Evolutionary conservation across 2,888 invertebrate genomes (phyloP).

Genomic region (Meganola albula): DNA sequence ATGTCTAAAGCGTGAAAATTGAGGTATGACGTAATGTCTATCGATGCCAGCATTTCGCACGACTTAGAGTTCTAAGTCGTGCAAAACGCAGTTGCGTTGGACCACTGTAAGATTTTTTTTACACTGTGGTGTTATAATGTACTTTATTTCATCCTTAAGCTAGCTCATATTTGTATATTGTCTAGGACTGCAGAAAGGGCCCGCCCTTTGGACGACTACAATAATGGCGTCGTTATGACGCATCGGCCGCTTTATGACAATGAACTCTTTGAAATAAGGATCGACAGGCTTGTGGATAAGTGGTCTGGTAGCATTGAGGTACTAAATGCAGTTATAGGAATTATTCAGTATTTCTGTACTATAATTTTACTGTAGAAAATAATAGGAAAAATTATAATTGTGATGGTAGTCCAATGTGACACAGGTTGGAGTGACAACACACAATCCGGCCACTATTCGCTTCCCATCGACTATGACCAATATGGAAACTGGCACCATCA

Average conservation of each 20-base stretch:
- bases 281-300: conserved; percentile 94
- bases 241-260: conserved; percentile 90
- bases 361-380: too few relatives aligned
- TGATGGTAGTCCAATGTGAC: too few relatives aligned
- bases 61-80: too few relatives aligned
- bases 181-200: conserved; percentile 89
- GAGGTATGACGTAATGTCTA: too few relatives aligned
- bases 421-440: conserved; percentile 93
- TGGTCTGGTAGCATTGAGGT: conserved; percentile 96
- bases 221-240: conserved; percentile 97
- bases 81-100: too few relatives aligned
- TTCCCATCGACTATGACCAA: conserved; percentile 99
- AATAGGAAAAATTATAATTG: too few relatives aligned
- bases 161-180: not conserved
- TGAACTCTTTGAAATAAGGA: conserved; percentile 96
- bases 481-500: conserved; percentile 93
- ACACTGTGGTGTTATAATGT: too few relatives aligned
- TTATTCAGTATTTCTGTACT: too few relatives aligned
- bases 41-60: too few relatives aligned
- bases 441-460: conserved; percentile 91
- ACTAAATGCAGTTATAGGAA: too few relatives aligned
- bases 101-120: too few relatives aligned
- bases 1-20: too few relatives aligned
- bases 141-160: not conserved
- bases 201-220: conserved; percentile 94